phyloP scores from a whole-genome alignment of 1,140 invertebrate species.

The Paraescarpia echinospica region DNA sequence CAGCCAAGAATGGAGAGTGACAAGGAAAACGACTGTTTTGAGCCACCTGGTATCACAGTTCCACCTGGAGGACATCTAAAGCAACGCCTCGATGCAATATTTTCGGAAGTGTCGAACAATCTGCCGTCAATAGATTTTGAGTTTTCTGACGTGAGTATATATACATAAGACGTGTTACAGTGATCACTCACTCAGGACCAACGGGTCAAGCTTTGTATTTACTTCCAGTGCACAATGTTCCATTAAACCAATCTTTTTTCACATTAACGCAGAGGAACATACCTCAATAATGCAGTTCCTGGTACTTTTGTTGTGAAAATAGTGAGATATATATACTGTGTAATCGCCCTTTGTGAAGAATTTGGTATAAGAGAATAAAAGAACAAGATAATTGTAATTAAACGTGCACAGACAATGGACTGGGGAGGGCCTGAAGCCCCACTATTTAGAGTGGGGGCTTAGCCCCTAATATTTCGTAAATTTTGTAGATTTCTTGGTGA shows the following conservation, averaged over 20 bases:
- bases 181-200: too few relatives aligned
- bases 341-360: too few relatives aligned
- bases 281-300: too few relatives aligned
- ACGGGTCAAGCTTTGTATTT: background rate
- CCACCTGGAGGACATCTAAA: slow-evolving; percentile 26
- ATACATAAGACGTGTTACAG: background rate
- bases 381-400: too few relatives aligned
- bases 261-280: background rate
- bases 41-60: background rate
- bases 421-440: too few relatives aligned
- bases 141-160: slow-evolving; percentile 46
- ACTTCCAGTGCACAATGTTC: background rate
- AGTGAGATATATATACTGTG: too few relatives aligned
- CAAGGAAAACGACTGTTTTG: background rate
- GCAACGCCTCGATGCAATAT: slow-evolving; percentile 49
- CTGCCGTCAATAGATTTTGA: slow-evolving; percentile 50
- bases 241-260: background rate
- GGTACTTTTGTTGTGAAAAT: too few relatives aligned
- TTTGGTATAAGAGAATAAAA: too few relatives aligned
- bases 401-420: too few relatives aligned
- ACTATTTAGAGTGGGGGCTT: too few relatives aligned
- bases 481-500: too few relatives aligned
- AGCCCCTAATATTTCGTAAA: too few relatives aligned
- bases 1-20: background rate
- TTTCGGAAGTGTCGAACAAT: slow-evolving; percentile 48